These are phyloP conservation scores for Patagioenas fasciata DNA, from an alignment of 2,113 vertebrate genomes.

Conservation along the genomic window DNA sequence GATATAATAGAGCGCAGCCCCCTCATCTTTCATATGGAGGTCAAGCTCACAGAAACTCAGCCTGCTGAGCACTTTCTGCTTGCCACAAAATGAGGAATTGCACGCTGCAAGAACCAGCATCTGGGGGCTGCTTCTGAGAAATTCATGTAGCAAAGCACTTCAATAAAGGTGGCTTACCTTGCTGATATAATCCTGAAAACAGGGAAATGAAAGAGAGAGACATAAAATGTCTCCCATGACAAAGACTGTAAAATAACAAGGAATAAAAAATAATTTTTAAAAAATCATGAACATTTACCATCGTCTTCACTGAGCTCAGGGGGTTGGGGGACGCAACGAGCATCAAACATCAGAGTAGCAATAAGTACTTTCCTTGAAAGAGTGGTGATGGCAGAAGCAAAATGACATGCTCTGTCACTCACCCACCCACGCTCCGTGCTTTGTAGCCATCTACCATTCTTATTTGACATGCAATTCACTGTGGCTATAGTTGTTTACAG, in stretches of 20 bases:
- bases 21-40: not conserved
- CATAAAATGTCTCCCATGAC: not conserved
- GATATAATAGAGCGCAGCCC: not conserved
- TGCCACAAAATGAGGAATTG: not conserved
- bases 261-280: not conserved
- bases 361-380: not conserved
- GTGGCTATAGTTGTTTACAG: not conserved
- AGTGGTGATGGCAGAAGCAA: not conserved
- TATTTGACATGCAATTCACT: not conserved
- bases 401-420: constrained; percentile 12
- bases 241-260: not conserved
- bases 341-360: not conserved
- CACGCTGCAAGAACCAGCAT: not conserved
- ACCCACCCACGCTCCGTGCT: not conserved
- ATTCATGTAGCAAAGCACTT: not conserved
- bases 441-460: not conserved
- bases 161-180: not conserved
- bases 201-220: not conserved
- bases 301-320: not conserved
- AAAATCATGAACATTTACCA: not conserved
- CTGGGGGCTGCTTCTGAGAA: constrained; percentile 3
- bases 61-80: not conserved
- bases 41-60: not conserved
- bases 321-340: accelerated
- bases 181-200: not conserved